These are phyloP conservation scores for Ceryle rudis DNA, from an alignment of 2,797 vertebrate species.

Conservation along the genomic window DNA sequence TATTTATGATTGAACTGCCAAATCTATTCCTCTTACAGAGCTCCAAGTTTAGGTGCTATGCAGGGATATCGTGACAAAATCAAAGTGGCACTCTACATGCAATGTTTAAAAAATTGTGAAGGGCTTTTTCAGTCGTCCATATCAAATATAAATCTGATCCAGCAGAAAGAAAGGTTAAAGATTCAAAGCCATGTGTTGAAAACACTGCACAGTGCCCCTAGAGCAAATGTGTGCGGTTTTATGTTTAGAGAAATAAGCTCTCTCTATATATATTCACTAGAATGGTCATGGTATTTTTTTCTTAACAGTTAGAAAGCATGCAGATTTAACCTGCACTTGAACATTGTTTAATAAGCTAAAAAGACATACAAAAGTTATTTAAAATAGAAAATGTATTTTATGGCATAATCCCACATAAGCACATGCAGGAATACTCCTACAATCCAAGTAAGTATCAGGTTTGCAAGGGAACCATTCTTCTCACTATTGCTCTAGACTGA, in stretches of 20 bases:
- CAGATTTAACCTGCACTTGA: not conserved
- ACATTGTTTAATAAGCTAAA: not conserved
- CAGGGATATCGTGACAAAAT: not conserved
- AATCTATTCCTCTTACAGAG: not conserved
- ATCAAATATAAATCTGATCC: not conserved
- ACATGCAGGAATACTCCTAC: not conserved
- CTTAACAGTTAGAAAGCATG: conserved; percentile 6
- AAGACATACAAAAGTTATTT: not conserved
- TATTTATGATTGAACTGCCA: not conserved
- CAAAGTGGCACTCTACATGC: not conserved
- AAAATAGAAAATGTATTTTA: not conserved
- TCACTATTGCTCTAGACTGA: not conserved
- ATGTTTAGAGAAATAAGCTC: not conserved
- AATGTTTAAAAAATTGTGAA: not conserved
- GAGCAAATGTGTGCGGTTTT: not conserved
- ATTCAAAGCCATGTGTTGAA: not conserved
- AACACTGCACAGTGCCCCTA: not conserved
- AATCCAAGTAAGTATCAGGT: not conserved
- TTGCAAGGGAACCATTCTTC: not conserved
- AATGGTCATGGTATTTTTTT: not conserved
- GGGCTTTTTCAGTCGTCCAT: not conserved
- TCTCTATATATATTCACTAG: not conserved
- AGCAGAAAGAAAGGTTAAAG: not conserved
- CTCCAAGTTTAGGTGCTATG: not conserved
- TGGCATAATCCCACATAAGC: not conserved